phyloP scores from a whole-genome alignment of 1,140 invertebrate species.

The Steinernema feltiae region DNA sequence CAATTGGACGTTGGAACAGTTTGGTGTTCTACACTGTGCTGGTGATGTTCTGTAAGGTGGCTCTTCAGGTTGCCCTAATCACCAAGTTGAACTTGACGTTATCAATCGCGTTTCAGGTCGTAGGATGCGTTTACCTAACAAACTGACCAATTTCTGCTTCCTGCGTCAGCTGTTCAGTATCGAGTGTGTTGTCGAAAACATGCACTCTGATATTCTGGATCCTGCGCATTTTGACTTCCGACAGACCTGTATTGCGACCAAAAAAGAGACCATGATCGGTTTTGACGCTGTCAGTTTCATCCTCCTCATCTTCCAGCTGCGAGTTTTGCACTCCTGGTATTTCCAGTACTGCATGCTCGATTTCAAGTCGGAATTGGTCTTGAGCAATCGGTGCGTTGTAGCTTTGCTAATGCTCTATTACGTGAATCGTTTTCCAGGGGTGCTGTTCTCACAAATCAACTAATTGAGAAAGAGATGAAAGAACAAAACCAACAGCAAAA shows the following conservation, averaged over 20 bases:
- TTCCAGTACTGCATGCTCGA: slow-evolving; percentile 58
- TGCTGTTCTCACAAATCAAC: slow-evolving; percentile 54
- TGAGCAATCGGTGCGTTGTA: slow-evolving; percentile 46
- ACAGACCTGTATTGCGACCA: slow-evolving; percentile 27
- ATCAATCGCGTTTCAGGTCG: background rate
- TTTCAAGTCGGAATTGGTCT: slow-evolving; percentile 55
- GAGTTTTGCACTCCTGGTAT: slow-evolving; percentile 53
- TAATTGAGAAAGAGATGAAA: slow-evolving; percentile 56
- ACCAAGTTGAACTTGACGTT: background rate
- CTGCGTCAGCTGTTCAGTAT: slow-evolving; percentile 53
- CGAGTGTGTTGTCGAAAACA: slow-evolving; percentile 39
- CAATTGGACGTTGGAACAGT: slow-evolving; percentile 45
- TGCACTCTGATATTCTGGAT: slow-evolving; percentile 4
- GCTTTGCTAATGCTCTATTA: background rate
- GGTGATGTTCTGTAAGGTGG: slow-evolving; percentile 49
- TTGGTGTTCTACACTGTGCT: slow-evolving; percentile 47
- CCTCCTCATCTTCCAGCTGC: slow-evolving; percentile 52
- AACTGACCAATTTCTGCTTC: background rate
- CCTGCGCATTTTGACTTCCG: slow-evolving; percentile 26
- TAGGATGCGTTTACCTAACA: slow-evolving; percentile 15
- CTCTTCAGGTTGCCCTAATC: slow-evolving; percentile 43
- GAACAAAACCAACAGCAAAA: slow-evolving; percentile 55
- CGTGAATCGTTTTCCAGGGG: slow-evolving; percentile 42
- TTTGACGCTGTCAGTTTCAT: slow-evolving; percentile 49
- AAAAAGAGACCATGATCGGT: slow-evolving; percentile 49